Evolutionary conservation across 2,888 invertebrate genomes (phyloP).

Genomic region (Nomada hirtipes): DNA sequence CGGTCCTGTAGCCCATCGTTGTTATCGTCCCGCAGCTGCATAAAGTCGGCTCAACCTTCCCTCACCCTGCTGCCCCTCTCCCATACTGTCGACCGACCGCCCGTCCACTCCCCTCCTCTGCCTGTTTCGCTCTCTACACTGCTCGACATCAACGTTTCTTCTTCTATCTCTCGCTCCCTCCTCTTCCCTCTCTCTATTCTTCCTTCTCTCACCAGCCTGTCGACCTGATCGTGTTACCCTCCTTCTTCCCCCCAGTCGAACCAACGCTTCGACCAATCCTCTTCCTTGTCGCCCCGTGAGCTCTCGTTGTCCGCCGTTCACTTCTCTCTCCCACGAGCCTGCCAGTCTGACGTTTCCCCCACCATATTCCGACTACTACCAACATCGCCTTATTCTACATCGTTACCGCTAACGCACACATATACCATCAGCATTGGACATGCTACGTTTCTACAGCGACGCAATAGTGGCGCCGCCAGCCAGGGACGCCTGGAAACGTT

Average conservation of each 20-base stretch:
- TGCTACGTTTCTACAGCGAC: constrained; percentile 58
- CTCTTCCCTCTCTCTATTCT: constrained; percentile 57
- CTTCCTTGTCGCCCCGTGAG: constrained; percentile 64
- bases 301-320: constrained; percentile 50
- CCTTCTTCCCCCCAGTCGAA: constrained; percentile 54
- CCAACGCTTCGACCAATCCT: constrained; percentile 68
- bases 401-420: constrained; percentile 58
- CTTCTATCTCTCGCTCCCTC: constrained; percentile 62
- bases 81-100: constrained; percentile 58
- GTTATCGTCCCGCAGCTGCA: constrained; percentile 86
- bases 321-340: constrained; percentile 58
- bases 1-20: constrained; percentile 85
- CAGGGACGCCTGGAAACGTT: constrained; percentile 73
- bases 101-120: constrained; percentile 57
- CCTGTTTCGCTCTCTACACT: constrained; percentile 53
- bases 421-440: constrained; percentile 27
- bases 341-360: constrained; percentile 67
- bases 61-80: constrained; percentile 69
- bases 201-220: constrained; percentile 51
- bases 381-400: constrained; percentile 47
- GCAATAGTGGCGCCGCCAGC: constrained; percentile 73
- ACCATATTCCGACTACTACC: constrained; percentile 35
- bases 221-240: constrained; percentile 65
- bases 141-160: constrained; percentile 64
- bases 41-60: constrained; percentile 84